These are phyloP conservation scores for Pangasianodon hypophthalmus DNA, from an alignment of 2,113 vertebrate genomes.

Conservation along the genomic window DNA sequence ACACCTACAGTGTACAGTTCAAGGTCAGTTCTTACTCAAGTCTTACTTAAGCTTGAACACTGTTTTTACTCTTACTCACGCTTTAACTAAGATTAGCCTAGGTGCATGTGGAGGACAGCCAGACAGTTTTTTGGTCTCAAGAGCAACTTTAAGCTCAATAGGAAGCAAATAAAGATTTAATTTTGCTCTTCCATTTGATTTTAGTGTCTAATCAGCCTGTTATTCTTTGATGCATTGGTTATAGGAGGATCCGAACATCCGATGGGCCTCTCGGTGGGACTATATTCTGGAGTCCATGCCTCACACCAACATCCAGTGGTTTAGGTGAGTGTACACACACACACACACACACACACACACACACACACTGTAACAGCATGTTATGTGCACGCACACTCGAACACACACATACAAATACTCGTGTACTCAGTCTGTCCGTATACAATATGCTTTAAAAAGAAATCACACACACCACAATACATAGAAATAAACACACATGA, in stretches of 20 bases:
- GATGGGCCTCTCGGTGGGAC: conserved; percentile 95
- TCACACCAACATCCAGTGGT: conserved; percentile 95
- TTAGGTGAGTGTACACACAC: conserved; percentile 76
- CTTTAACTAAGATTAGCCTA: background rate
- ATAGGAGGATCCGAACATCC: conserved; percentile 84
- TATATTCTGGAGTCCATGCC: conserved; percentile 96
- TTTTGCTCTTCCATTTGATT: background rate
- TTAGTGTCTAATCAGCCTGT: background rate
- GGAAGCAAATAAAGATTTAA: background rate
- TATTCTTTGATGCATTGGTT: conserved; percentile 30
- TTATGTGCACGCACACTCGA: background rate
- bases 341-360: background rate
- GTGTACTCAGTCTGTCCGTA: background rate
- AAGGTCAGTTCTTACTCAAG: conserved; percentile 70
- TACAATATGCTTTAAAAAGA: background rate
- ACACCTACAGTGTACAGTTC: conserved; percentile 87
- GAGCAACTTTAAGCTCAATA: background rate
- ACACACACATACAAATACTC: background rate
- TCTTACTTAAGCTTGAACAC: background rate
- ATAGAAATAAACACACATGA: background rate
- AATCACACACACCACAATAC: too few species aligned
- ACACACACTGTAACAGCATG: background rate
- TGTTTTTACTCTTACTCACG: background rate
- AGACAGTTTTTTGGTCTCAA: background rate
- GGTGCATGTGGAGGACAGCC: background rate